Evolutionary conservation across 2,888 invertebrate genomes (phyloP), one percentile per base, ranked within the genome.

Genomic region (Cephus runcator): DNA sequence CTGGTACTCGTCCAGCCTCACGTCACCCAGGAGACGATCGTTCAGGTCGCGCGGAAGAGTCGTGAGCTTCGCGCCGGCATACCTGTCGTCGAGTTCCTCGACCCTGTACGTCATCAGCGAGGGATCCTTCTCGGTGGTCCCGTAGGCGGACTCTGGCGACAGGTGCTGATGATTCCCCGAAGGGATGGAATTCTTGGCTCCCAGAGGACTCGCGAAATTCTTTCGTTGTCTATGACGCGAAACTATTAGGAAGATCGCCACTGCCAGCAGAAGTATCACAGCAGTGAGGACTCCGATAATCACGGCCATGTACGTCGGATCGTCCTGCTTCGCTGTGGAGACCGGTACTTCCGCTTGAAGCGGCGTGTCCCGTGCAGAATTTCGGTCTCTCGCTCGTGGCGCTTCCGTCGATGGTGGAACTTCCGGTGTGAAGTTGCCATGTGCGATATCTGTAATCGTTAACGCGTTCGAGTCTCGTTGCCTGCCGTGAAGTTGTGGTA

Each of bases 341-440:
- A 93, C 92, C 79, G 92, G 89, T 80, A 90, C 86, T 85, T 92
- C 87, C 75, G 91, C 88, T 80, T 89, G 90, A 40, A 85, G 85
- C 83, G 87, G 87, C 83, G 84, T 89, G 85, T 88, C 88, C 36
- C 88, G 87, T 11, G 85, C 87, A 11, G 88, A 88, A 84, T 86
- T 88, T 76, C 88, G 89, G 81, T 90, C 90, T 75, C 87, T 87
- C 76, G 85, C 77, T 69, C 86, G 87, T 11, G 91, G 89, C 34
- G 90, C 87, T 77, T 92, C 92, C 34, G 92, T 91, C 73, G 91
- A 88, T 9, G 92, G 91, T 11, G 91, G 90, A 11, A 87, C 85
- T 86, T 94, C 94, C 69, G 91, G 92, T 6, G 93, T 93, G 88
- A 93, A 94, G 88, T 94, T 94, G 12, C 94, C 94, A 81, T 92